A percentile compares a stretch with the other conserved stretches of the same genome.
These are phyloP conservation scores for Scaptomyza cyrtandrae DNA, from an alignment of 2,888 invertebrate genomes.

Conservation along the genomic window DNA sequence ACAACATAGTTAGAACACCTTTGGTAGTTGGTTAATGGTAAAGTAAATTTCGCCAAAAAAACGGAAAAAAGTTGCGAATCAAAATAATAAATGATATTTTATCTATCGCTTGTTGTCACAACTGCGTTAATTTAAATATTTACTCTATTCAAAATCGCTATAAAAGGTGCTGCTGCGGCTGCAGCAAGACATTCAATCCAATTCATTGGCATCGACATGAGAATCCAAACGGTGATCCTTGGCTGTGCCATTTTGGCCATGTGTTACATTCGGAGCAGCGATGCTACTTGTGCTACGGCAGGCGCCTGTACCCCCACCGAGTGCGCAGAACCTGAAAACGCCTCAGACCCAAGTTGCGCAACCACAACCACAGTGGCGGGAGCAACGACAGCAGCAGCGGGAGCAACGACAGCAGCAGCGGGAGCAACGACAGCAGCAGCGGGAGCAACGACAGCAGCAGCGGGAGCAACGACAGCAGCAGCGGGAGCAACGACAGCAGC, in stretches of 20 bases:
- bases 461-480: too few species aligned
- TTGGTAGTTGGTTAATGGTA: not conserved
- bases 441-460: too few species aligned
- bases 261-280: slow-evolving; percentile 3
- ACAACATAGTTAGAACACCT: not conserved
- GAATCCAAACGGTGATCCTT: slow-evolving; percentile 27
- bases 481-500: too few species aligned
- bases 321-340: not conserved
- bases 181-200: not conserved
- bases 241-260: slow-evolving; percentile 27
- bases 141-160: not conserved
- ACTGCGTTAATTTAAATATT: not conserved
- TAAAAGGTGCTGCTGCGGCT: not conserved
- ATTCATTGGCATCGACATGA: slow-evolving; percentile 13
- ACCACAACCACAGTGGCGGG: not conserved
- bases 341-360: not conserved
- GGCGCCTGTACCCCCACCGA: slow-evolving; percentile 4
- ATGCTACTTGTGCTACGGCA: too few species aligned
- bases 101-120: not conserved
- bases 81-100: not conserved
- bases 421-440: too few species aligned
- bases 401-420: not conserved
- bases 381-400: not conserved
- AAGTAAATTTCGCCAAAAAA: not conserved
- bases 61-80: not conserved